phyloP scores from a whole-genome alignment of 2,113 vertebrate species.

The Neogobius melanostomus region DNA sequence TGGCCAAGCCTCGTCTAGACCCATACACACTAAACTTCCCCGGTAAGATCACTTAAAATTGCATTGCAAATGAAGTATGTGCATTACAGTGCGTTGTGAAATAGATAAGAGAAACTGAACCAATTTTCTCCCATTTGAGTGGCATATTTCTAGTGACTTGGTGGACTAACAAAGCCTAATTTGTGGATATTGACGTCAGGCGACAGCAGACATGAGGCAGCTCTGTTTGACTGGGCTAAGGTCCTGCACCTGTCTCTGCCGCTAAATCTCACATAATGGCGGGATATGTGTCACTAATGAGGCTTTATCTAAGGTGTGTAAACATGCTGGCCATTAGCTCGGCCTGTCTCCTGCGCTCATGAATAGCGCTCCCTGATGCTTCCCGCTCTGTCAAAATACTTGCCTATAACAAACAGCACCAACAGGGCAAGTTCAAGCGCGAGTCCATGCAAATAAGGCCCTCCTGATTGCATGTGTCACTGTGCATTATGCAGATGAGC shows the following conservation, averaged over 20 bases:
- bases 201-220: slow-evolving; percentile 11
- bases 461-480: slow-evolving; percentile 57
- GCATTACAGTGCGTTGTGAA: too few species aligned
- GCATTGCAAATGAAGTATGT: too few species aligned
- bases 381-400: slow-evolving; percentile 58
- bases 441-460: slow-evolving; percentile 57
- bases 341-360: slow-evolving; percentile 48
- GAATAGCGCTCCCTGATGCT: slow-evolving; percentile 42
- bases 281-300: slow-evolving; percentile 47
- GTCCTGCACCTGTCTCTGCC: slow-evolving; percentile 12
- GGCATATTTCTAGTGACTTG: slow-evolving; percentile 12
- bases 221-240: not conserved
- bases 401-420: slow-evolving; percentile 43
- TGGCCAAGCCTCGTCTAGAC: too few species aligned
- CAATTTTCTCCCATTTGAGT: not conserved
- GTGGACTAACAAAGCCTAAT: not conserved
- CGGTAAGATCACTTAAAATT: too few species aligned
- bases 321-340: slow-evolving; percentile 55
- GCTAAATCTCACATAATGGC: slow-evolving; percentile 31
- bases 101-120: not conserved
- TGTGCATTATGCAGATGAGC: slow-evolving; percentile 63
- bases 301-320: slow-evolving; percentile 42
- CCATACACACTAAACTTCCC: too few species aligned
- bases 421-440: slow-evolving; percentile 45
- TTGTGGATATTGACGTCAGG: not conserved